A percentile compares a stretch with the other conserved stretches of the same genome.
These are phyloP conservation scores for Micromys minutus DNA, from an alignment of 2,113 vertebrate genomes.

Conservation along the genomic window DNA sequence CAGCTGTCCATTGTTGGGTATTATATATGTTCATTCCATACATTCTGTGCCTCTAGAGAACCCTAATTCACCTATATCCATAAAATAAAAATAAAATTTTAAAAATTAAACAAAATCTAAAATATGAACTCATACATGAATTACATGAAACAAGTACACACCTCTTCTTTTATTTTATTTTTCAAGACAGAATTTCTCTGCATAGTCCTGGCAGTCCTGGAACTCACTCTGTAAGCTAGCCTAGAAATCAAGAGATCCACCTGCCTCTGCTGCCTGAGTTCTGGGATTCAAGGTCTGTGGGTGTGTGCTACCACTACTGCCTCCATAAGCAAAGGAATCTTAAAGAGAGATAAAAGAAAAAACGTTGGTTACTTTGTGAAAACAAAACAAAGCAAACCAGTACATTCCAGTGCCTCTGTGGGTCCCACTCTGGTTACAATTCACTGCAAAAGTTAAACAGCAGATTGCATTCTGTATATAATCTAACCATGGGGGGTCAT, in stretches of 20 bases:
- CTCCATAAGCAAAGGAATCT: not conserved
- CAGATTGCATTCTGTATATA: not conserved
- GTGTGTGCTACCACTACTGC: not conserved
- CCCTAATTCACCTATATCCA: not conserved
- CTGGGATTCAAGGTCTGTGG: not conserved
- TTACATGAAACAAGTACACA: not conserved
- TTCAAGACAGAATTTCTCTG: not conserved
- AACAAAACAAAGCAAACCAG: not conserved
- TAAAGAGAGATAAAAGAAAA: slow-evolving; percentile 4
- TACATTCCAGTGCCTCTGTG: not conserved
- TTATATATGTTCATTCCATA: no score
- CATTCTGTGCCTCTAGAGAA: no score
- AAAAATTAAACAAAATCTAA: not conserved
- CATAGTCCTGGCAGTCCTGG: not conserved
- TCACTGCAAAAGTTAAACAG: not conserved
- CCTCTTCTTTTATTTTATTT: not conserved
- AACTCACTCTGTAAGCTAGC: not conserved
- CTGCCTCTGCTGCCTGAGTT: not conserved
- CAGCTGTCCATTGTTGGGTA: no score
- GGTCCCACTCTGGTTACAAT: not conserved
- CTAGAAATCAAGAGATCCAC: not conserved
- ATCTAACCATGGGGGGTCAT: not conserved
- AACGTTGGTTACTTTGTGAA: not conserved
- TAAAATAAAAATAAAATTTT: not conserved
- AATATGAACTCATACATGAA: not conserved